Conservation (phyloP, 2,113 vertebrate species). For the Zosterops hypoxanthus region DNA sequence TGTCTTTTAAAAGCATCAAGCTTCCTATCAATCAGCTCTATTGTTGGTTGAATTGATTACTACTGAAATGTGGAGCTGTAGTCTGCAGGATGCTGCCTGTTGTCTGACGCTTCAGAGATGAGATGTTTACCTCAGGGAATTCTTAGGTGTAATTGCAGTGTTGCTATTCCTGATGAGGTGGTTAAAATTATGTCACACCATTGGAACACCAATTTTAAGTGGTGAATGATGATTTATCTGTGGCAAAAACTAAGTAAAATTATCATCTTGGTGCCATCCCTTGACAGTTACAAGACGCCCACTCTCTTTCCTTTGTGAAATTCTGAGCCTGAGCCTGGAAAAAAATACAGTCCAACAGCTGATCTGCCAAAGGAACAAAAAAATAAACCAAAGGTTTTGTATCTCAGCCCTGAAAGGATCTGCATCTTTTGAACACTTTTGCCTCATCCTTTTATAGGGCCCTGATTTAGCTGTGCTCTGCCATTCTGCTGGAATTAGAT, state of each 20-base stretch:
- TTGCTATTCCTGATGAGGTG: neutral
- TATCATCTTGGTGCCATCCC: neutral
- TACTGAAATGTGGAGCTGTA: neutral
- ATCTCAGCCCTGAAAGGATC: neutral
- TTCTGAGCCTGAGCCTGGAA: neutral
- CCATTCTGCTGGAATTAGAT: neutral
- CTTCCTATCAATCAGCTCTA: slow-evolving; percentile 34
- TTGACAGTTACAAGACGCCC: neutral
- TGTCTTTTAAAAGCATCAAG: neutral
- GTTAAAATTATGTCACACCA: slow-evolving; percentile 11
- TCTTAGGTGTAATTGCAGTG: slow-evolving; percentile 29
- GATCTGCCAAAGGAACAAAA: neutral
- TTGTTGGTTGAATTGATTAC: slow-evolving; percentile 34
- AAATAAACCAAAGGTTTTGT: neutral
- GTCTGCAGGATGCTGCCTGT: slow-evolving; percentile 2
- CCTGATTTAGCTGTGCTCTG: neutral
- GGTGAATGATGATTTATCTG: neutral
- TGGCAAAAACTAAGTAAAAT: neutral
- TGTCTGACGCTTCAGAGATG: slow-evolving; percentile 46
- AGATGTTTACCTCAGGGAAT: slow-evolving; percentile 43
- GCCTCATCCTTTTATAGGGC: neutral
- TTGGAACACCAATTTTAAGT: slow-evolving; percentile 8
- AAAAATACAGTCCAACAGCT: neutral
- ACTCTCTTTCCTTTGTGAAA: neutral
- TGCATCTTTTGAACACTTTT: neutral